Percentiles rank a stretch among this genome's conserved stretches.
Conservation (phyloP, 2,888 invertebrate species). For the Sepioteuthis lessoniana region DNA sequence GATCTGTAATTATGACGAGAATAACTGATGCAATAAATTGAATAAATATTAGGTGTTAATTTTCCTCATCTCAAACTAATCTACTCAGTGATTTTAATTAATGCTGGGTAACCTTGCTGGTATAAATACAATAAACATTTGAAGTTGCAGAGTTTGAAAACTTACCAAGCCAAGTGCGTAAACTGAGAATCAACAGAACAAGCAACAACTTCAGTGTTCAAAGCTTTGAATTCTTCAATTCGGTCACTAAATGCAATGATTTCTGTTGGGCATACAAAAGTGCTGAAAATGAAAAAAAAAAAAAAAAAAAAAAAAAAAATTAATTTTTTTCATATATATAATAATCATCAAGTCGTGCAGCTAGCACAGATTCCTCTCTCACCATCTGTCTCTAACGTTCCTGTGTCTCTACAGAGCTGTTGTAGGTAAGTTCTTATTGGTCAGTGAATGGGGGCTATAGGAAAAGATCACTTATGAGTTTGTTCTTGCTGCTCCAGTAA, state of each 20-base stretch:
- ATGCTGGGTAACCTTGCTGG: not conserved
- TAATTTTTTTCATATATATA: not conserved
- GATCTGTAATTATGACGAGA: too few species aligned
- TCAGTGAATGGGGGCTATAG: too few species aligned
- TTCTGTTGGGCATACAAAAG: conserved; percentile 85
- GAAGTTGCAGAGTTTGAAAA: not conserved
- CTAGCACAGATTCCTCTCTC: too few species aligned
- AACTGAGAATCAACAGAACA: conserved; percentile 98
- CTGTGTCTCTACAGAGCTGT: too few species aligned
- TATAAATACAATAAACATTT: not conserved
- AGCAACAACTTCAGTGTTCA: conserved; percentile 90
- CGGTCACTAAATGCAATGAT: conserved; percentile 98
- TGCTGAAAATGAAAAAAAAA: conserved; percentile 75
- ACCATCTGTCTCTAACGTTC: too few species aligned
- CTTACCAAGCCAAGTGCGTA: conserved; percentile 93
- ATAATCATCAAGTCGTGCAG: too few species aligned
- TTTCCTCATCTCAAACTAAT: too few species aligned
- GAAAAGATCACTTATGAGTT: too few species aligned
- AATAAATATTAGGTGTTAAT: too few species aligned
- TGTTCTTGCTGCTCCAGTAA: too few species aligned
- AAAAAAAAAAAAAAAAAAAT: not conserved
- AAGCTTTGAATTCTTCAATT: conserved; percentile 81
- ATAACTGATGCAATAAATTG: too few species aligned
- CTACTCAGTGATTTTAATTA: not conserved
- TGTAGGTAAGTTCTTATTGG: too few species aligned